phyloP scores from a whole-genome alignment of 92 coral and sea anemone genomes.

The Parazoanthus darwini region DNA sequence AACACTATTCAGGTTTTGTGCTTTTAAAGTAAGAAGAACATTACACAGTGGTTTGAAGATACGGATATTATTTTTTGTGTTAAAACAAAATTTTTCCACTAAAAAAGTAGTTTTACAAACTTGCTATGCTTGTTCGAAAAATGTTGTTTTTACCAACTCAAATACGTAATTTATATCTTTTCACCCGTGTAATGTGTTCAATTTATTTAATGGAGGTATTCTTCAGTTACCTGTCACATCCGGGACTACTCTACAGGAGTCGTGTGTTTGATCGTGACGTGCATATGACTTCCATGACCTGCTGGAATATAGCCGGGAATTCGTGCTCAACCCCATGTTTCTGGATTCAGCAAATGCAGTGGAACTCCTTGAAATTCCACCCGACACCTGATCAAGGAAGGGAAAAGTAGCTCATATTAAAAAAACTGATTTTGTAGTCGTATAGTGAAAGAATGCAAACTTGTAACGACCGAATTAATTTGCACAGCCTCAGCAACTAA shows the following conservation, averaged over 20 bases:
- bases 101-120: no score
- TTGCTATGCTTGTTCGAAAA: no score
- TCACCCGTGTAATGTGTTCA: no score
- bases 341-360: conserved; percentile 21
- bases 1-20: no score
- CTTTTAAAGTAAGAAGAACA: no score
- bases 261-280: neutral
- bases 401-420: neutral
- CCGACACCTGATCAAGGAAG: conserved; percentile 2
- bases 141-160: no score
- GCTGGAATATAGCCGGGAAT: conserved; percentile 13
- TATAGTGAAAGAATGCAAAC: no score
- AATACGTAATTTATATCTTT: neutral
- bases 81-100: no score
- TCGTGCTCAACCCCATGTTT: conserved; percentile 1
- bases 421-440: neutral
- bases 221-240: conserved; percentile 21
- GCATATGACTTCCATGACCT: neutral
- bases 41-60: no score
- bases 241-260: conserved; percentile 21
- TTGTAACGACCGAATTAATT: neutral
- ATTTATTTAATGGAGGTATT: neutral
- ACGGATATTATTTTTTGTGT: no score
- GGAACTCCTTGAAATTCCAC: conserved; percentile 15
- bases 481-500: neutral